Conservation (phyloP, 2,888 invertebrate genomes). For the Ectemnius cavifrons region DNA sequence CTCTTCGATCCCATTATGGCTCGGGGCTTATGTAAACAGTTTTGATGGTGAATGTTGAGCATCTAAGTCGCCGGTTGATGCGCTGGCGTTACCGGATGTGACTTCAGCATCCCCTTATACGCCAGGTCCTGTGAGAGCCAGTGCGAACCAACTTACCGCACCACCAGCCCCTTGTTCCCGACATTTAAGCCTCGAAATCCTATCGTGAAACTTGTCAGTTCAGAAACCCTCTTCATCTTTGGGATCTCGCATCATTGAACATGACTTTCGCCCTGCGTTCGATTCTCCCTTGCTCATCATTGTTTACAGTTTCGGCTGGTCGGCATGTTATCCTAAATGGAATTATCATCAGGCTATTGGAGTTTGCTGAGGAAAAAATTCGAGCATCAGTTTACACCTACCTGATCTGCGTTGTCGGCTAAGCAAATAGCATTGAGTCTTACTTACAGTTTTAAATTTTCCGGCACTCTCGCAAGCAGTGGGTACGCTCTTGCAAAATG, state of each 20-base stretch:
- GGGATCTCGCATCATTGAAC: slow-evolving; percentile 52
- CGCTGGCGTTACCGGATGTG: slow-evolving; percentile 68
- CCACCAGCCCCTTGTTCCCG: slow-evolving; percentile 38
- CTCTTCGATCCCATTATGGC: slow-evolving; percentile 38
- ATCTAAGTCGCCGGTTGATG: slow-evolving; percentile 35
- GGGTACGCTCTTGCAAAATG: too few relatives aligned
- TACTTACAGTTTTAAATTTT: too few relatives aligned
- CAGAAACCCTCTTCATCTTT: slow-evolving; percentile 21
- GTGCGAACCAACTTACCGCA: slow-evolving; percentile 31
- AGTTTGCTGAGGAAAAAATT: too few relatives aligned
- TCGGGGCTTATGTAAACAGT: slow-evolving; percentile 43
- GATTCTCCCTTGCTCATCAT: too few relatives aligned
- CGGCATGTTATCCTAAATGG: too few relatives aligned
- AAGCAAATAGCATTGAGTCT: too few relatives aligned
- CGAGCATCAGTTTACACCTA: too few relatives aligned
- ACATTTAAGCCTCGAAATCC: slow-evolving; percentile 57
- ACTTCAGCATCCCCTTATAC: slow-evolving; percentile 63
- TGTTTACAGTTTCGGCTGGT: too few relatives aligned
- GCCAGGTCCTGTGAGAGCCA: slow-evolving; percentile 17
- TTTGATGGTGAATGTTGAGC: slow-evolving; percentile 31
- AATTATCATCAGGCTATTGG: too few relatives aligned
- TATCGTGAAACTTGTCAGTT: slow-evolving; percentile 64
- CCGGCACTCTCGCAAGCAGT: too few relatives aligned
- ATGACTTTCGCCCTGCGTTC: too few relatives aligned
- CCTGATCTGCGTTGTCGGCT: too few relatives aligned